Conservation (phyloP, 2,797 vertebrate genomes). For the Neosilurus mollespiculum region DNA sequence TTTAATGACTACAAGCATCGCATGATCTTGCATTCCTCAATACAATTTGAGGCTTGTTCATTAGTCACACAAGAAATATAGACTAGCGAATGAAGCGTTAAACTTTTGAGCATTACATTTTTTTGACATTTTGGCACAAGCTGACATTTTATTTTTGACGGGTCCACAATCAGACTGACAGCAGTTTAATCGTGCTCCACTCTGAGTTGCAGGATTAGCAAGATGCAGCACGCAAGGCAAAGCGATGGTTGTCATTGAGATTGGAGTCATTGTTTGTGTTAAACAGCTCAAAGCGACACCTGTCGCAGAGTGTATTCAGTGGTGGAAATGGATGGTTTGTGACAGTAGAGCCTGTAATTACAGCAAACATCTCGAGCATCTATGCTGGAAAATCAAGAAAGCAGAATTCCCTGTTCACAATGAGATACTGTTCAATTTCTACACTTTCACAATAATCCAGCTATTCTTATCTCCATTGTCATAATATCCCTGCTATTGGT, state of each 20-base stretch:
- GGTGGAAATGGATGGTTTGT: not conserved
- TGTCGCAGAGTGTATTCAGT: slow-evolving; percentile 24
- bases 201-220: not conserved
- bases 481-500: not conserved
- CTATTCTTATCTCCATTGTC: not conserved
- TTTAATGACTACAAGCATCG: slow-evolving; percentile 3
- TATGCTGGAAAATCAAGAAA: not conserved
- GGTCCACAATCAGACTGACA: slow-evolving; percentile 14
- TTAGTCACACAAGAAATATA: not conserved
- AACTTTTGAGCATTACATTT: slow-evolving; percentile 18
- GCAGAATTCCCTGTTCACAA: not conserved
- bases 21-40: not conserved
- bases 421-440: not conserved
- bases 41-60: not conserved
- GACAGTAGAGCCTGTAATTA: slow-evolving; percentile 20
- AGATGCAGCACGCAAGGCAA: not conserved
- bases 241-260: slow-evolving; percentile 14
- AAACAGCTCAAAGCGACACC: slow-evolving; percentile 5
- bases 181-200: slow-evolving; percentile 11
- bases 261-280: slow-evolving; percentile 32
- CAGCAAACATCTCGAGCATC: not conserved
- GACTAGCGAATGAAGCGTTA: not conserved
- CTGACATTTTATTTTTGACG: not conserved
- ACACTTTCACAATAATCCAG: not conserved
- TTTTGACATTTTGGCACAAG: slow-evolving; percentile 22